Evolutionary conservation across 2,113 vertebrate species (phyloP).

Genomic region (Chrysochloris asiatica): DNA sequence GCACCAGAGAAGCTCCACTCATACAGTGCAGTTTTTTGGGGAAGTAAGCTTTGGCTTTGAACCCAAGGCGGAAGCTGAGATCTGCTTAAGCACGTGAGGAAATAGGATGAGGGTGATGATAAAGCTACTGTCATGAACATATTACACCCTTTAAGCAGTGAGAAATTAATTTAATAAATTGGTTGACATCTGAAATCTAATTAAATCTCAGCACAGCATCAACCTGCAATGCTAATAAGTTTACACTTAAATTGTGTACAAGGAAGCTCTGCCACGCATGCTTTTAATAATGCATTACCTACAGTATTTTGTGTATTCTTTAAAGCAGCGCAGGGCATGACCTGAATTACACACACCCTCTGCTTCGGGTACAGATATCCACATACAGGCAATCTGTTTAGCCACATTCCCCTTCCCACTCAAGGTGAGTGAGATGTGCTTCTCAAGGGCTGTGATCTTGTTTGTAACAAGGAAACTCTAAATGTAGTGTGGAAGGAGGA

Average conservation of each 20-base stretch:
- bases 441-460: neutral
- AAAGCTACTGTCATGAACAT: slow-evolving; percentile 17
- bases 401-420: neutral
- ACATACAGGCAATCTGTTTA: neutral
- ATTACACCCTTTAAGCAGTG: slow-evolving; percentile 57
- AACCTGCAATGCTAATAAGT: slow-evolving; percentile 70
- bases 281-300: slow-evolving; percentile 50
- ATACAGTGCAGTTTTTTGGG: neutral
- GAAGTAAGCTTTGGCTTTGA: slow-evolving; percentile 31
- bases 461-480: neutral
- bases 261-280: neutral
- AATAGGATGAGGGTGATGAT: slow-evolving; percentile 21
- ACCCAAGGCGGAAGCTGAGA: neutral
- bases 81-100: neutral
- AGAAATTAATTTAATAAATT: slow-evolving; percentile 68
- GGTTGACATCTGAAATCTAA: slow-evolving; percentile 75
- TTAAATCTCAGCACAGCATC: slow-evolving; percentile 67
- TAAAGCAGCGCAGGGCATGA: neutral
- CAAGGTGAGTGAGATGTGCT: neutral
- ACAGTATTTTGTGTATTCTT: slow-evolving; percentile 44
- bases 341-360: neutral
- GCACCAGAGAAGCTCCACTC: neutral
- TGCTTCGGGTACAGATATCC: neutral
- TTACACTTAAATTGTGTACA: slow-evolving; percentile 12
- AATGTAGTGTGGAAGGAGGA: neutral